Percentiles rank a stretch among this genome's conserved stretches.
Conservation (phyloP, 2,113 vertebrate species). For the Telmatochromis sp. region DNA sequence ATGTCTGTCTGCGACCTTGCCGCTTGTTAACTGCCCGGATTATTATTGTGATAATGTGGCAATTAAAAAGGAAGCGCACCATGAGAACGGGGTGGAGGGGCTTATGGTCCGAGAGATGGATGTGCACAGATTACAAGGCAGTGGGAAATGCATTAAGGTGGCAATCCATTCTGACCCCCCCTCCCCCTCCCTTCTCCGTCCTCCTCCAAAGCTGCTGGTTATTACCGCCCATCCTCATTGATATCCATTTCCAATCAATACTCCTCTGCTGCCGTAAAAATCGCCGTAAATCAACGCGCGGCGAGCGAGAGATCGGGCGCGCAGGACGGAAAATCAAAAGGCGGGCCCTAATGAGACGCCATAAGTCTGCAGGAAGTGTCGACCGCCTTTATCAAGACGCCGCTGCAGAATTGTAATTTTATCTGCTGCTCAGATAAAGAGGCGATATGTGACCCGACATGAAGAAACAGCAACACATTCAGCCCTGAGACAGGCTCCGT, state of each 20-base stretch:
- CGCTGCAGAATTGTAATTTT: neutral
- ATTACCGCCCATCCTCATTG: slow-evolving; percentile 50
- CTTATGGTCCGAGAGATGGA: slow-evolving; percentile 56
- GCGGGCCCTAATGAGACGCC: slow-evolving; percentile 39
- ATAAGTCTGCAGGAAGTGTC: slow-evolving; percentile 29
- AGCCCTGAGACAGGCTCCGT: neutral
- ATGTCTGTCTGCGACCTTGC: slow-evolving; percentile 71
- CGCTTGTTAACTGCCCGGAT: slow-evolving; percentile 68
- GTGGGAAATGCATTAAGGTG: slow-evolving; percentile 60
- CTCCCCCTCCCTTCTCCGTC: neutral
- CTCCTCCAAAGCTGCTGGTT: slow-evolving; percentile 7
- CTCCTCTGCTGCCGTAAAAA: slow-evolving; percentile 30
- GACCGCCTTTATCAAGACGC: neutral
- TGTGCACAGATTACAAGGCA: slow-evolving; percentile 55
- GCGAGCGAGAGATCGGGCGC: neutral
- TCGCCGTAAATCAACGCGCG: slow-evolving; percentile 34
- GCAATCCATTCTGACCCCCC: slow-evolving; percentile 50
- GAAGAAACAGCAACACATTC: neutral
- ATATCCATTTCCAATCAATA: slow-evolving; percentile 64
- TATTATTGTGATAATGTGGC: slow-evolving; percentile 75
- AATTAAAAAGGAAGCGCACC: slow-evolving; percentile 68
- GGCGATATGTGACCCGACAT: neutral
- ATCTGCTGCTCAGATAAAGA: neutral
- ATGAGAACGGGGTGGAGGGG: slow-evolving; percentile 35
- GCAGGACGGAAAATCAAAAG: slow-evolving; percentile 8